Percentiles rank a stretch among this genome's conserved stretches.
phyloP scores from a whole-genome alignment of 2,888 invertebrate species.

The Calameuta filiformis region DNA sequence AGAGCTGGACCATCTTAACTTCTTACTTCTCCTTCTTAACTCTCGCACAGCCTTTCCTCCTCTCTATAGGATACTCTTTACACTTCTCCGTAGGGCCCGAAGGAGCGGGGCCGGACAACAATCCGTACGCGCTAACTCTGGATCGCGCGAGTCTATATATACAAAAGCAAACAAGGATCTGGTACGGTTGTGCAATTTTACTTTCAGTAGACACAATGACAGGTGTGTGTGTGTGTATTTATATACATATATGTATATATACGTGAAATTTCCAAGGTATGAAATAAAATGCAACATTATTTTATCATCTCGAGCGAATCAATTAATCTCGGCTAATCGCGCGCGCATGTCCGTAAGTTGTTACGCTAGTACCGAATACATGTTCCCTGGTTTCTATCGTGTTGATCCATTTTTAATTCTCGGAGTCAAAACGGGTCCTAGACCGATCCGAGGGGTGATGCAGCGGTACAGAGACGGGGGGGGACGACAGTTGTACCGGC shows the following conservation, averaged over 20 bases:
- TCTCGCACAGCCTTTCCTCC: conserved; percentile 8
- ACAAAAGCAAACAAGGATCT: background rate
- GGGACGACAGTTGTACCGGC: background rate
- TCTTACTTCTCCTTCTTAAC: conserved; percentile 26
- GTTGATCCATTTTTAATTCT: background rate
- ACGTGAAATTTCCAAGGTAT: background rate
- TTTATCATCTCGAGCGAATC: background rate
- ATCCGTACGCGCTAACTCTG: conserved; percentile 36
- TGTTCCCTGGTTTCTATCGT: background rate
- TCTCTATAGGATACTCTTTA: background rate
- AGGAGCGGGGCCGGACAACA: conserved; percentile 28
- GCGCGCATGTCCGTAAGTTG: background rate
- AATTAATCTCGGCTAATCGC: background rate
- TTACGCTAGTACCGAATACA: background rate
- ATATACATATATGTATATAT: no score
- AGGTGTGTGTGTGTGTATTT: no score
- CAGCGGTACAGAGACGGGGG: background rate
- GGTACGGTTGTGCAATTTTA: background rate
- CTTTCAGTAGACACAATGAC: background rate
- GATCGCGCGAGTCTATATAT: background rate
- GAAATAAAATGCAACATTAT: background rate
- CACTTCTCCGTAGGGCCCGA: conserved; percentile 25
- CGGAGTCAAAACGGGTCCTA: background rate
- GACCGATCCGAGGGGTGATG: background rate
- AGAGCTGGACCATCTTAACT: conserved; percentile 58